Percentiles rank a stretch among this genome's conserved stretches.
These are phyloP conservation scores for Spinus olivaceus DNA, from an alignment of 2,797 vertebrate genomes.

Conservation along the genomic window DNA sequence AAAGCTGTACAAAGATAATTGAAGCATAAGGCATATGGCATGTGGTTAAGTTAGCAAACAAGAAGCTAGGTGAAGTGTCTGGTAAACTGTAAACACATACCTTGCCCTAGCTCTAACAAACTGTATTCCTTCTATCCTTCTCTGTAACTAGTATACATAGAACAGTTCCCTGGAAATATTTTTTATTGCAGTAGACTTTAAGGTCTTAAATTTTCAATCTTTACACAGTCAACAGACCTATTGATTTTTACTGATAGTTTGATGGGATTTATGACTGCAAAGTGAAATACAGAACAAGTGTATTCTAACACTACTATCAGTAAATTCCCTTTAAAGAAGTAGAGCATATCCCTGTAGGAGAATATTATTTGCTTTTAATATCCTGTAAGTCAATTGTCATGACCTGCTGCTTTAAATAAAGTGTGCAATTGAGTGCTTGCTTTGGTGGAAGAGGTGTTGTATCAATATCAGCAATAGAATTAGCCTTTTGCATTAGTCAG, in stretches of 20 bases:
- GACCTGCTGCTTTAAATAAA: neutral
- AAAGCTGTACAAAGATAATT: neutral
- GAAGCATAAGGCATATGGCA: neutral
- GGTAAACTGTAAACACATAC: neutral
- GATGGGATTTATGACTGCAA: constrained; percentile 4
- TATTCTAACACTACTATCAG: neutral
- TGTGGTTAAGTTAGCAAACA: neutral
- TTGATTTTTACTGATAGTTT: constrained; percentile 32
- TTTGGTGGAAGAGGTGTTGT: neutral
- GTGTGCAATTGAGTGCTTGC: neutral
- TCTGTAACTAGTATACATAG: neutral
- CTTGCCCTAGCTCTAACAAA: neutral
- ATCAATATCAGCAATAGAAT: neutral
- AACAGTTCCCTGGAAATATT: neutral
- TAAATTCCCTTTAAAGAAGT: neutral
- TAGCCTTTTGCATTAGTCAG: neutral
- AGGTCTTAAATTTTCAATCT: neutral
- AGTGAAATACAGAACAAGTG: neutral
- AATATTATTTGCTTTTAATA: constrained; percentile 25
- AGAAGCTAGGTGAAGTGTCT: neutral
- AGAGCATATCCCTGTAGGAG: neutral
- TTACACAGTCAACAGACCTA: neutral
- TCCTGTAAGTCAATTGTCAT: neutral
- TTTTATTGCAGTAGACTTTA: neutral
- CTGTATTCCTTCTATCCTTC: neutral